Conservation (phyloP, 2,888 invertebrate genomes). For the Agrochola litura region DNA sequence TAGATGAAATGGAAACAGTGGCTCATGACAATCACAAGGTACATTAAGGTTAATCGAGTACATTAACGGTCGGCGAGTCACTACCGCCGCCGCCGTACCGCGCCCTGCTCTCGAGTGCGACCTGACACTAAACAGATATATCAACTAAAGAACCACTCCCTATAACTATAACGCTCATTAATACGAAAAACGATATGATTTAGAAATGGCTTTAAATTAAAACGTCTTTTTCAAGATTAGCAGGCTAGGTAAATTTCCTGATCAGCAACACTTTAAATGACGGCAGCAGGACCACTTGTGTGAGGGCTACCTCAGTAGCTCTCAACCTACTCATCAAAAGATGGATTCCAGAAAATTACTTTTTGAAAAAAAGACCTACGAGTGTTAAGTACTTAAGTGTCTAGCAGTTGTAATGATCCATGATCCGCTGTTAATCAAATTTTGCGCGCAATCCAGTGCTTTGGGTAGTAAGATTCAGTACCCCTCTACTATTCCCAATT, state of each 20-base stretch:
- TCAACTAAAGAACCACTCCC: background rate
- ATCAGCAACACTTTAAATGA: background rate
- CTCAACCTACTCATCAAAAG: background rate
- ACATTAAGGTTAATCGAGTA: conserved; percentile 58
- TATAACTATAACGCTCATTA: background rate
- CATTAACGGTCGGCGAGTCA: conserved; percentile 21
- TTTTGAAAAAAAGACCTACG: background rate
- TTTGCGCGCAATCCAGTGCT: background rate
- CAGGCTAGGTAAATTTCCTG: background rate
- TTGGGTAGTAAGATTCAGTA: background rate
- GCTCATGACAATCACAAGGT: conserved; percentile 34
- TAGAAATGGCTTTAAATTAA: background rate
- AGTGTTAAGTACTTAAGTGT: too few species aligned
- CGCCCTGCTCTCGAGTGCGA: conserved; percentile 2
- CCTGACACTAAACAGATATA: background rate
- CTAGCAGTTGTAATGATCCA: background rate
- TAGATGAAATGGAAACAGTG: conserved; percentile 16
- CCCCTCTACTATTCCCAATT: background rate
- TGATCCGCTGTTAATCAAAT: background rate
- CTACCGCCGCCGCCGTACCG: too few species aligned
- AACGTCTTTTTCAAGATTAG: background rate
- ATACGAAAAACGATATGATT: background rate
- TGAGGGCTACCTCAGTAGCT: background rate
- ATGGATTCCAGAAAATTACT: background rate
- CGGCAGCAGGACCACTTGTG: background rate